phyloP scores from a whole-genome alignment of 1,140 invertebrate genomes.

The Nylanderia fulva region DNA sequence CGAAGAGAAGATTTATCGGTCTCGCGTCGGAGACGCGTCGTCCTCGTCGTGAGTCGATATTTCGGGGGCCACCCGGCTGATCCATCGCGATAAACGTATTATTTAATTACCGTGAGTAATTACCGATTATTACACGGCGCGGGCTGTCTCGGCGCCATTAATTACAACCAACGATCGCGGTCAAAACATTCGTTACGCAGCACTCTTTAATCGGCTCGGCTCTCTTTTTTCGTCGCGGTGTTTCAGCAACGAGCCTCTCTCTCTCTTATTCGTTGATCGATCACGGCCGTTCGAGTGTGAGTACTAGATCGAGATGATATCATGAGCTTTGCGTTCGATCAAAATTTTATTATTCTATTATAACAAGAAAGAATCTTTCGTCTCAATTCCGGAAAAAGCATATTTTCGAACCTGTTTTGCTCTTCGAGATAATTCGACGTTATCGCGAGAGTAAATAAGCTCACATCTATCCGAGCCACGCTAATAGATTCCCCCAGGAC shows the following conservation, averaged over 20 bases:
- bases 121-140: conserved; percentile 80
- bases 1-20: conserved; percentile 80
- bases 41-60: conserved; percentile 51
- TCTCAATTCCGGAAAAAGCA: background rate
- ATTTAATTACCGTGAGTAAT: conserved; percentile 83
- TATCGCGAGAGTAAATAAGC: conserved; percentile 73
- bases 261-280: background rate
- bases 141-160: conserved; percentile 74
- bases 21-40: conserved; percentile 61
- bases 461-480: conserved; percentile 45
- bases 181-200: conserved; percentile 76
- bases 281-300: conserved; percentile 28
- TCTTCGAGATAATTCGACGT: conserved; percentile 68
- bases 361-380: conserved; percentile 12
- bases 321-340: background rate
- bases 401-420: background rate
- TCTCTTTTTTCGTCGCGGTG: conserved; percentile 36
- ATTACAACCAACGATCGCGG: conserved; percentile 75
- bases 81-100: conserved; percentile 78
- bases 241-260: conserved; percentile 30
- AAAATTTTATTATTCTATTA: conserved; percentile 23
- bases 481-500: conserved; percentile 76
- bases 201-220: conserved; percentile 71
- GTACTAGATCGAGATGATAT: conserved; percentile 13
- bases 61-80: conserved; percentile 72